phyloP scores from a whole-genome alignment of 2,113 vertebrate genomes.

The Tor tambroides region DNA sequence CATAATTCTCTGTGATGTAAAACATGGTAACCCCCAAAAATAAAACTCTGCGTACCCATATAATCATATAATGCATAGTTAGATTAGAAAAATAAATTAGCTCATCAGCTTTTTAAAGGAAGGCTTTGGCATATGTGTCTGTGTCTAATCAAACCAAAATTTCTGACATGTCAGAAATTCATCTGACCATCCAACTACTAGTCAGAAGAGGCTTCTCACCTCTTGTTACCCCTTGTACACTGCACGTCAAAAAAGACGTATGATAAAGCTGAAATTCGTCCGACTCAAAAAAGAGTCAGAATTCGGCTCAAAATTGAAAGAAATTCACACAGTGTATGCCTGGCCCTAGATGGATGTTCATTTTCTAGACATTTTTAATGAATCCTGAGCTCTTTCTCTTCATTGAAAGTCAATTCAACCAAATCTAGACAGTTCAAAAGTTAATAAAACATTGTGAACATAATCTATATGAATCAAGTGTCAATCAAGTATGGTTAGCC shows the following conservation, averaged over 20 bases:
- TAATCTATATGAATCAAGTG: not conserved
- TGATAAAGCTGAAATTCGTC: too few species aligned
- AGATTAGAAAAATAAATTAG: not conserved
- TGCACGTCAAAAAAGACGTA: too few species aligned
- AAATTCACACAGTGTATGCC: too few species aligned
- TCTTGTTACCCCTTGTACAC: too few species aligned
- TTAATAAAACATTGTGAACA: not conserved
- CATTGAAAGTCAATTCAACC: not conserved
- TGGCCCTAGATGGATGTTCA: not conserved
- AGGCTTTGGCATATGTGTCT: not conserved
- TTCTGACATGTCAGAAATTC: too few species aligned
- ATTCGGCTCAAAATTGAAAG: too few species aligned
- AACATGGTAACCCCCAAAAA: not conserved
- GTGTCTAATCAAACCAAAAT: not conserved
- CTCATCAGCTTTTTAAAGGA: not conserved
- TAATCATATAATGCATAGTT: not conserved
- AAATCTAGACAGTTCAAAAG: not conserved
- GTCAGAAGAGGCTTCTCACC: too few species aligned
- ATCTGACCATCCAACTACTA: too few species aligned
- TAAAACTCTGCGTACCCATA: not conserved
- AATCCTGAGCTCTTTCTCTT: not conserved
- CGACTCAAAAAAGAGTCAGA: too few species aligned
- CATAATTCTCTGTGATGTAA: not conserved
- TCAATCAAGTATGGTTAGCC: not conserved
- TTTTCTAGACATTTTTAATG: not conserved